These are phyloP conservation scores for Lysandra bellargus DNA, from an alignment of 2,888 invertebrate genomes.

Conservation along the genomic window DNA sequence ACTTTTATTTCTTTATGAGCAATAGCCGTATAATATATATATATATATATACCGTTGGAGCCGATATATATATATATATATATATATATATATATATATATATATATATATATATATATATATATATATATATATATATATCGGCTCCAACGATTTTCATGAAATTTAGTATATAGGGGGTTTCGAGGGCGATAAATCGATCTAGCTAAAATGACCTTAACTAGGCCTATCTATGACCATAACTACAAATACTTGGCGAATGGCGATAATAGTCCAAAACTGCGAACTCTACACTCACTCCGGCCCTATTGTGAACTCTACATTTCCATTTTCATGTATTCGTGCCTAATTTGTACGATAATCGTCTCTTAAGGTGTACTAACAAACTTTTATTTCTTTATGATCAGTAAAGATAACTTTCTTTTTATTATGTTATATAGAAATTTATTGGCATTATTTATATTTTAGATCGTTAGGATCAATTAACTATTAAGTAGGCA, in stretches of 20 bases:
- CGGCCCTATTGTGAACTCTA: background rate
- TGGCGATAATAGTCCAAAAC: background rate
- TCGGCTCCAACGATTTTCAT: too few relatives aligned
- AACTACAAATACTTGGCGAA: too few relatives aligned
- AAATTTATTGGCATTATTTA: background rate
- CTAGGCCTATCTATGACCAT: too few relatives aligned
- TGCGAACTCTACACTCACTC: background rate
- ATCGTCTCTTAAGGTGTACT: background rate
- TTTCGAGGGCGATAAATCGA: too few relatives aligned
- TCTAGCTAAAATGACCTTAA: too few relatives aligned
- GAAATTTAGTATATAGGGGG: too few relatives aligned
- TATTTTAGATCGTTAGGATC: background rate
- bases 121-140: too few relatives aligned
- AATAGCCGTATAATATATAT: too few relatives aligned
- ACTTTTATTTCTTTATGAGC: background rate
- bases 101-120: too few relatives aligned
- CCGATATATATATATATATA: too few relatives aligned
- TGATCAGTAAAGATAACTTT: background rate
- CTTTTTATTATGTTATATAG: background rate
- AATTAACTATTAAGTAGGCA: background rate
- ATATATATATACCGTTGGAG: too few relatives aligned
- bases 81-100: too few relatives aligned
- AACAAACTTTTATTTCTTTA: background rate
- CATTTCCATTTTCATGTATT: conserved; percentile 4
- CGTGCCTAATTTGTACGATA: background rate